Conservation (phyloP, 2,113 vertebrate genomes). For the Patagioenas fasciata region DNA sequence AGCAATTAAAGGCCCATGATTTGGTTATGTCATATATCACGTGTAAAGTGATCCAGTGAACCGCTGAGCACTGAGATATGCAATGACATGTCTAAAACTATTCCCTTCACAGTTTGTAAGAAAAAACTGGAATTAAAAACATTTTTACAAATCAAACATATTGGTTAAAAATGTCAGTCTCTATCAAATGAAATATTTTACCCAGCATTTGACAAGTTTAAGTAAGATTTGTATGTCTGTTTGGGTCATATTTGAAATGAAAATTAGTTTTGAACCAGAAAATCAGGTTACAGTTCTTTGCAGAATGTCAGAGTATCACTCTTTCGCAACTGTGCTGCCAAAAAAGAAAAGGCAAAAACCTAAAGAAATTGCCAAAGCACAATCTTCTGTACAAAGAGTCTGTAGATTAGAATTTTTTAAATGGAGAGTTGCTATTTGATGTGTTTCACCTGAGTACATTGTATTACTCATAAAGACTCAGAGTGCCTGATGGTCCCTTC, state of each 20-base stretch:
- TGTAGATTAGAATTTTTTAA: not conserved
- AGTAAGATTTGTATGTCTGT: slow-evolving; percentile 56
- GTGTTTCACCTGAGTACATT: not conserved
- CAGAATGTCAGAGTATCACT: slow-evolving; percentile 24
- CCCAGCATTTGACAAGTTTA: slow-evolving; percentile 30
- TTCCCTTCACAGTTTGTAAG: not conserved
- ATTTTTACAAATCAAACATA: slow-evolving; percentile 23
- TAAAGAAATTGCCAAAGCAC: not conserved
- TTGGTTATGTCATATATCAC: not conserved
- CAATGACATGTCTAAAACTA: not conserved
- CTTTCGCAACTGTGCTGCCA: not conserved
- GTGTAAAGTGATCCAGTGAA: not conserved
- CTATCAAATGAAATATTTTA: not conserved
- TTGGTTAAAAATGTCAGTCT: slow-evolving; percentile 22
- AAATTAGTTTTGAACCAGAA: slow-evolving; percentile 28
- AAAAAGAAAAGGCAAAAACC: not conserved
- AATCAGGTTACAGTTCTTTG: slow-evolving; percentile 28
- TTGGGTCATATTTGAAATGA: slow-evolving; percentile 4
- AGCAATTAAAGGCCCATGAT: not conserved
- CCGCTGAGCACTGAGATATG: not conserved
- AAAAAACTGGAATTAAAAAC: not conserved
- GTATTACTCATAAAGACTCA: not conserved
- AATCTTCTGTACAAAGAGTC: not conserved
- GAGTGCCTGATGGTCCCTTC: not conserved
- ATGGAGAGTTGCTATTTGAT: accelerated